phyloP scores from a whole-genome alignment of 1,140 invertebrate species.

The Hylaeus anthracinus region DNA sequence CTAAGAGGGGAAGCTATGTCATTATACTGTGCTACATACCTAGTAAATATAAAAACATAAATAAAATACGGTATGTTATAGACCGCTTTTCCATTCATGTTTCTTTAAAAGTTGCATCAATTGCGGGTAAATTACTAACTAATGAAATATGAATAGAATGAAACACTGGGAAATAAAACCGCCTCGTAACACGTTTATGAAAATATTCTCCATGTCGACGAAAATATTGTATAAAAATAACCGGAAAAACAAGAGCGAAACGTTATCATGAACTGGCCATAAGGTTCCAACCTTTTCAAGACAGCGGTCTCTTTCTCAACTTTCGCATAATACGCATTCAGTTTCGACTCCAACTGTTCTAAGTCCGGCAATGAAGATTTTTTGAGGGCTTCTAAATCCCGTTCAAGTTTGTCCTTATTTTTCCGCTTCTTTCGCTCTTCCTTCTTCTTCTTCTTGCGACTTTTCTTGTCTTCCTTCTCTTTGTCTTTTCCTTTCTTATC shows the following conservation, averaged over 20 bases:
- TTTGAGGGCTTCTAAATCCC: constrained; percentile 84
- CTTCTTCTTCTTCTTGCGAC: constrained; percentile 82
- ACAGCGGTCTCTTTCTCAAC: constrained; percentile 86
- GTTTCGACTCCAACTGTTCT: constrained; percentile 88
- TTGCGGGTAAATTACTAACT: neutral
- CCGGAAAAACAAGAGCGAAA: constrained; percentile 25
- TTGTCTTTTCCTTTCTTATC: constrained; percentile 84
- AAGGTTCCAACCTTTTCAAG: constrained; percentile 78
- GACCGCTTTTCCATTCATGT: constrained; percentile 51
- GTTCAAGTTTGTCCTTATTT: constrained; percentile 82
- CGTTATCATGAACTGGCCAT: constrained; percentile 27
- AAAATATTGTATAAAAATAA: constrained; percentile 20
- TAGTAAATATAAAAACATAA: constrained; percentile 76
- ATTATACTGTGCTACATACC: constrained; percentile 80
- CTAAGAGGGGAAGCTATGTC: constrained; percentile 80
- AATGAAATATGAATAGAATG: constrained; percentile 4
- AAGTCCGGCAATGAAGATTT: constrained; percentile 85
- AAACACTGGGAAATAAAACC: constrained; percentile 23
- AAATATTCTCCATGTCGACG: neutral
- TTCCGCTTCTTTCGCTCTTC: constrained; percentile 85
- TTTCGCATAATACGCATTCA: constrained; percentile 89
- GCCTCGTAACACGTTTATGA: no score
- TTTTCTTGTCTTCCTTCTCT: constrained; percentile 81
- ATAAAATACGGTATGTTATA: constrained; percentile 57
- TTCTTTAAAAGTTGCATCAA: constrained; percentile 20